Evolutionary conservation across 2,797 vertebrate species (phyloP).

Genomic region (Sylvia borin): DNA sequence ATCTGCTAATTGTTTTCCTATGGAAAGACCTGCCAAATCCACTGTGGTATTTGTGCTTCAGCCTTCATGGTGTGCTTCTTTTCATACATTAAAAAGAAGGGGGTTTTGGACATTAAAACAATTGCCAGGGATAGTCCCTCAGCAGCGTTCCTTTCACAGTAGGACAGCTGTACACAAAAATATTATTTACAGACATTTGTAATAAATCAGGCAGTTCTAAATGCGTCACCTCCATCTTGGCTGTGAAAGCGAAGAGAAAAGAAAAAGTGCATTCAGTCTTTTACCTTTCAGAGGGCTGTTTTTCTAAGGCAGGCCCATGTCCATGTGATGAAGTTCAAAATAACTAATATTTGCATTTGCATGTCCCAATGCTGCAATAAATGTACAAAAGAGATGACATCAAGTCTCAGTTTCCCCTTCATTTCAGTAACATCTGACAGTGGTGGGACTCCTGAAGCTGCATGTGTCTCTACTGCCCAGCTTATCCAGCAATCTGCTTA

Average conservation of each 20-base stretch:
- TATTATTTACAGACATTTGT: conserved; percentile 77
- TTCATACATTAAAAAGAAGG: background rate
- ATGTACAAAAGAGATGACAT: conserved; percentile 20
- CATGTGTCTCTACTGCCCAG: background rate
- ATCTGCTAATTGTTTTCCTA: background rate
- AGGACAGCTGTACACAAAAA: conserved; percentile 73
- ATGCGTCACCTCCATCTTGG: conserved; percentile 72
- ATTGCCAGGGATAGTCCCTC: background rate
- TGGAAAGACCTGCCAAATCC: background rate
- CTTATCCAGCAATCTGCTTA: background rate
- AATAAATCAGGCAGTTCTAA: conserved; percentile 73
- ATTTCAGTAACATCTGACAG: background rate
- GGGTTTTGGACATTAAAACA: background rate
- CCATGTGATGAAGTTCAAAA: conserved; percentile 65
- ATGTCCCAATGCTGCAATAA: conserved; percentile 31
- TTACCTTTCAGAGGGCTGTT: conserved; percentile 70
- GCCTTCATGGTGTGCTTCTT: background rate
- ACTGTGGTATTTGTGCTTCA: background rate
- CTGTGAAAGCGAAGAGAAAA: conserved; percentile 48
- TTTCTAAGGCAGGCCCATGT: conserved; percentile 44
- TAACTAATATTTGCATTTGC: conserved; percentile 66
- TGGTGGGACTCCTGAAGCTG: background rate
- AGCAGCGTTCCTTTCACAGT: conserved; percentile 72
- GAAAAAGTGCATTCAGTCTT: conserved; percentile 72
- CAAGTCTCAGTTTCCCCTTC: background rate